phyloP scores from a whole-genome alignment of 2,888 invertebrate species.

The Eupithecia insigniata region DNA sequence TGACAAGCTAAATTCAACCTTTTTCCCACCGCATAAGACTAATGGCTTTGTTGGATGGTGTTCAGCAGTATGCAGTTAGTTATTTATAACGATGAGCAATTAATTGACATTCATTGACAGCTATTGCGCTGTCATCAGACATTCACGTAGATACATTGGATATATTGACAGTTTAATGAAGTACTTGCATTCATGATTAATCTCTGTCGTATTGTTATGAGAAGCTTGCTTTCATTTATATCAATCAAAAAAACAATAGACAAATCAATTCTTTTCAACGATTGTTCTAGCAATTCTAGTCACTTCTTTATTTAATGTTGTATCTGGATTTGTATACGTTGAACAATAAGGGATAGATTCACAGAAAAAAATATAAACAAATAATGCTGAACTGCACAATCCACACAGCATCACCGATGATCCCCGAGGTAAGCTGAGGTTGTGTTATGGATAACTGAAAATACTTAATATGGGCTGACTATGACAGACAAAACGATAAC shows the following conservation, averaged over 20 bases:
- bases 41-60: not conserved
- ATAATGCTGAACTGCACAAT: not conserved
- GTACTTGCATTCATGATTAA: slow-evolving; percentile 30
- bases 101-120: slow-evolving; percentile 70
- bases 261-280: not conserved
- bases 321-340: not conserved
- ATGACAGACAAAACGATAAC: no score
- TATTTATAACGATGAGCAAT: slow-evolving; percentile 58
- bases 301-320: not conserved
- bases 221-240: not conserved
- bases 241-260: slow-evolving; percentile 10
- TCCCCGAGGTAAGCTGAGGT: not conserved
- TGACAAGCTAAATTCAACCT: slow-evolving; percentile 15
- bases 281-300: not conserved
- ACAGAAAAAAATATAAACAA: not conserved
- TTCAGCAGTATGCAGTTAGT: slow-evolving; percentile 21
- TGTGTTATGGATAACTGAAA: not conserved
- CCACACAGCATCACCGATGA: not conserved
- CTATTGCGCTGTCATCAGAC: slow-evolving; percentile 60
- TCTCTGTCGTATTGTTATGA: not conserved
- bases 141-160: slow-evolving; percentile 57
- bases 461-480: no score
- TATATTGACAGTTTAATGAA: slow-evolving; percentile 40
- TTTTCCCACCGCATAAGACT: slow-evolving; percentile 1
- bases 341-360: not conserved